Conservation (phyloP, 2,888 invertebrate species). For the Mamestra brassicae region DNA sequence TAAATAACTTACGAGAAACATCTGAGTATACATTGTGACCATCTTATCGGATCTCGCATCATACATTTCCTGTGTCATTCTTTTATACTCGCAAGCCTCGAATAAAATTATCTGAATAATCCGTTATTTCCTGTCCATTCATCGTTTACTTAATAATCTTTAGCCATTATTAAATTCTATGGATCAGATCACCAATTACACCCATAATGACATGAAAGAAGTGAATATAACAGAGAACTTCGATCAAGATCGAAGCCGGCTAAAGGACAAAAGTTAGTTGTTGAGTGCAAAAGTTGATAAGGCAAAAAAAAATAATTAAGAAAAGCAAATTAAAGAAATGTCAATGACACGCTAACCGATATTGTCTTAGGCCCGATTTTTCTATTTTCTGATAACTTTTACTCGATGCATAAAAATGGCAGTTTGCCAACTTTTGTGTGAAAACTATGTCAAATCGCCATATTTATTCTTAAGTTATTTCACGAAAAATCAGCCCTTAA, state of each 20-base stretch:
- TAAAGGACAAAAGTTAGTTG: not conserved
- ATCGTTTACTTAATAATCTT: not conserved
- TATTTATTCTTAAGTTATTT: too few relatives aligned
- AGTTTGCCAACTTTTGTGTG: too few relatives aligned
- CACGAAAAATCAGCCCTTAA: too few relatives aligned
- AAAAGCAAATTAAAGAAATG: not conserved
- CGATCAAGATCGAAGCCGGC: too few relatives aligned
- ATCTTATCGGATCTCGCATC: slow-evolving; percentile 26
- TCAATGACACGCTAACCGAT: not conserved
- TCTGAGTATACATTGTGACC: not conserved
- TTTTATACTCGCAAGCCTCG: slow-evolving; percentile 11
- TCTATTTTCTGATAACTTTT: too few relatives aligned
- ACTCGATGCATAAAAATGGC: too few relatives aligned
- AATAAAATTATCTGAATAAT: slow-evolving; percentile 31
- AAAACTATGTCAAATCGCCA: too few relatives aligned
- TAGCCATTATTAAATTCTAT: too few relatives aligned
- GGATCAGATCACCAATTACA: too few relatives aligned
- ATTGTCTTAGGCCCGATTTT: too few relatives aligned
- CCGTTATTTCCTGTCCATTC: slow-evolving; percentile 38
- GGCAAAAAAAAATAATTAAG: not conserved
- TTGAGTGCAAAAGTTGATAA: not conserved
- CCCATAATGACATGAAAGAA: too few relatives aligned
- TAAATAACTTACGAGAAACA: not conserved
- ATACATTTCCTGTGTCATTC: slow-evolving; percentile 37
- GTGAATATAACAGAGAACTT: too few relatives aligned